phyloP scores from a whole-genome alignment of 1,140 invertebrate species.

The Caenorhabditis tropicalis region DNA sequence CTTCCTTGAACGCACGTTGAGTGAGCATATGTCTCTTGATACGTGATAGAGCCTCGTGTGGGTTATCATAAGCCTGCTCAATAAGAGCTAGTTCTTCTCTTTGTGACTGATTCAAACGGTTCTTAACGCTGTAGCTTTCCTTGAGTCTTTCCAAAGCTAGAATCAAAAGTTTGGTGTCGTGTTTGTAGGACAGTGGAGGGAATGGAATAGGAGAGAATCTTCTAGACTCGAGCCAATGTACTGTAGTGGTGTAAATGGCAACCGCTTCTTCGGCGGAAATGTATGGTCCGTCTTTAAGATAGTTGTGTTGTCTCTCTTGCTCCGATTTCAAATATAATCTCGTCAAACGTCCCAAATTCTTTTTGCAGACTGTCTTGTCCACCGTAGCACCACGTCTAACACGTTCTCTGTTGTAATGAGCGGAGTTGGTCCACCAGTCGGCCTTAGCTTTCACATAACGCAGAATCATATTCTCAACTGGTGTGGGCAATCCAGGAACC shows the following conservation, averaged over 20 bases:
- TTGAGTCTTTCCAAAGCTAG: constrained; percentile 94
- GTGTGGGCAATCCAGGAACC: constrained; percentile 95
- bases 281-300: constrained; percentile 96
- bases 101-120: constrained; percentile 96
- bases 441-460: constrained; percentile 99
- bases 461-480: constrained; percentile 99
- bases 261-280: constrained; percentile 99
- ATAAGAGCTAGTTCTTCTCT: constrained; percentile 96
- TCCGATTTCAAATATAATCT: constrained; percentile 96
- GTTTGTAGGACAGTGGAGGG: constrained; percentile 97
- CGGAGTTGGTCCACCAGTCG: constrained; percentile 99
- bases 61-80: constrained; percentile 99
- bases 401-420: constrained; percentile 97
- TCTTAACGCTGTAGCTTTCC: constrained; percentile 99
- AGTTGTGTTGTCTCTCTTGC: constrained; percentile 98
- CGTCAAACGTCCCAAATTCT: constrained; percentile 95
- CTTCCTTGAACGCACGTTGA: constrained; percentile 78
- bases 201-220: constrained; percentile 98
- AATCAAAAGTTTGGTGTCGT: constrained; percentile 97
- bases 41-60: constrained; percentile 95
- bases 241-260: constrained; percentile 98
- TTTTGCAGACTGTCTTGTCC: constrained; percentile 99
- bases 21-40: constrained; percentile 99
- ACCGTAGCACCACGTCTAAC: constrained; percentile 78
- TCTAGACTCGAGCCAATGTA: constrained; percentile 97